Evolutionary conservation across 1,140 invertebrate genomes (phyloP).

Genomic region (Cydia amplana): DNA sequence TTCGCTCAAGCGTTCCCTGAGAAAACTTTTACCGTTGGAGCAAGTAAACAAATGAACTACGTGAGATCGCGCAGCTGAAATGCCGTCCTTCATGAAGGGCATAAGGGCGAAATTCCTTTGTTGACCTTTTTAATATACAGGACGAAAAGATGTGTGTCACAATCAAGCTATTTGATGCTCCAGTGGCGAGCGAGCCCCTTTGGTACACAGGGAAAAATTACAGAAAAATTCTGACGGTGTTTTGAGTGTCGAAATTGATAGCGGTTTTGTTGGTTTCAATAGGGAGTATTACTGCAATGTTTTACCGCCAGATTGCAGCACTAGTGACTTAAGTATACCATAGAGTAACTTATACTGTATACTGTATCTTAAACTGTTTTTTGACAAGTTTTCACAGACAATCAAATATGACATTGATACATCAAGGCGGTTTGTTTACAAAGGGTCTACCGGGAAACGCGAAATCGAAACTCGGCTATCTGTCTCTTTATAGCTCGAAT

Average conservation of each 20-base stretch:
- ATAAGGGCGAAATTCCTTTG: not conserved
- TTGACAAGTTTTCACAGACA: too few relatives aligned
- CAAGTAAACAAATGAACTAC: conserved; percentile 22
- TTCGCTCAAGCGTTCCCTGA: conserved; percentile 17
- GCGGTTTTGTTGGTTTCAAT: not conserved
- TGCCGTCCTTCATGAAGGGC: not conserved
- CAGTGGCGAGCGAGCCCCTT: not conserved
- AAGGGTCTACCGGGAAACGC: too few relatives aligned
- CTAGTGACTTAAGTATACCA: too few relatives aligned
- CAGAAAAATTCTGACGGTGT: not conserved
- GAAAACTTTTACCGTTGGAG: conserved; percentile 2
- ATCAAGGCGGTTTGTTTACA: too few relatives aligned
- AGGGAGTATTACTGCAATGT: too few relatives aligned
- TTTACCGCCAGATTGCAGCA: too few relatives aligned
- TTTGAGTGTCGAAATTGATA: not conserved
- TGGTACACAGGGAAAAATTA: not conserved
- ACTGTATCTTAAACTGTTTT: too few relatives aligned
- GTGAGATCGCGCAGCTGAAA: not conserved
- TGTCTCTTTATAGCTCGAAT: too few relatives aligned
- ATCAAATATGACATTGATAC: too few relatives aligned
- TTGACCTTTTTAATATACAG: conserved; percentile 1
- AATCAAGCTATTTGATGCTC: conserved; percentile 16
- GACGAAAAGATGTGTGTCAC: conserved; percentile 7
- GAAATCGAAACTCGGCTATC: too few relatives aligned
- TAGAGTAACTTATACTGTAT: too few relatives aligned